phyloP scores from a whole-genome alignment of 2,113 vertebrate genomes.

The Electrona antarctica region DNA sequence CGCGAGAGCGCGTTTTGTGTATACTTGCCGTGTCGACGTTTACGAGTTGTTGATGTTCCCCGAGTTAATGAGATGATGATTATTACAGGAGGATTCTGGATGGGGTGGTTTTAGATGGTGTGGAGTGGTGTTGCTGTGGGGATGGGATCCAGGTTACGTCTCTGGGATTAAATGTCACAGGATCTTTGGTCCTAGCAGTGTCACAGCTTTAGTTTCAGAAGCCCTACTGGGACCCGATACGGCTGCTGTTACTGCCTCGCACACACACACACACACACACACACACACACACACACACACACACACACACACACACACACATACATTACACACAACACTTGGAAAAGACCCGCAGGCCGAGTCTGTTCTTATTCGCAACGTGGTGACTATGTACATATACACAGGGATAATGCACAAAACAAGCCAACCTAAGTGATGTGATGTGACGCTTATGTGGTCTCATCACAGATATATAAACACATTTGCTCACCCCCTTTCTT shows the following conservation, averaged over 20 bases:
- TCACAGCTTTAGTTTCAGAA: conserved; percentile 40
- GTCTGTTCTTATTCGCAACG: not conserved
- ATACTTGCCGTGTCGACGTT: too few species aligned
- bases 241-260: conserved; percentile 15
- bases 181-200: conserved; percentile 18
- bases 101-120: conserved; percentile 6
- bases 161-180: conserved; percentile 52
- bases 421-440: not conserved
- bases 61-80: not conserved
- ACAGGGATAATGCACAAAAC: not conserved
- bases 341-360: not conserved
- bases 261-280: not conserved
- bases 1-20: too few species aligned
- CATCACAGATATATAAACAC: not conserved
- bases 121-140: conserved; percentile 11
- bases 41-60: too few species aligned
- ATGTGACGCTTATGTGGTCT: not conserved
- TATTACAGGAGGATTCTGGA: conserved; percentile 4
- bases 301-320: not conserved
- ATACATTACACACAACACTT: not conserved
- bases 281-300: too few species aligned
- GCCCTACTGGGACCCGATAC: conserved; percentile 4
- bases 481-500: not conserved
- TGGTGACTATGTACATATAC: not conserved
- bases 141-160: conserved; percentile 27